phyloP scores from a whole-genome alignment of 1,140 invertebrate genomes.

The Magallana gigas region DNA sequence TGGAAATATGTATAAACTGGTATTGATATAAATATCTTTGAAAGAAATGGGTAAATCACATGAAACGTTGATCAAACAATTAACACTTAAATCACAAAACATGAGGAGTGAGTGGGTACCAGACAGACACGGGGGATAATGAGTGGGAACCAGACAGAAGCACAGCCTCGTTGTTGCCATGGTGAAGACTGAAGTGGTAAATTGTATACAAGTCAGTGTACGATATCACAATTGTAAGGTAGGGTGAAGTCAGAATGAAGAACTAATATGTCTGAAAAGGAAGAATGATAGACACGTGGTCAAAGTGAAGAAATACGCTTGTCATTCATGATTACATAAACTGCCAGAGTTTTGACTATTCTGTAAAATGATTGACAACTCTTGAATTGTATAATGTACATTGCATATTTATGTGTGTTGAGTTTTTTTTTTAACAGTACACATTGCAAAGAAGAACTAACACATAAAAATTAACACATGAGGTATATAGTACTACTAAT shows the following conservation, averaged over 20 bases:
- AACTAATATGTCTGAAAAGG: neutral
- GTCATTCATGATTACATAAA: too few species aligned
- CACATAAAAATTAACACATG: neutral
- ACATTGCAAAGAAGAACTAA: neutral
- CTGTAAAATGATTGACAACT: neutral
- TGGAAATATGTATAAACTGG: slow-evolving; percentile 34
- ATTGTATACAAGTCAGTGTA: neutral
- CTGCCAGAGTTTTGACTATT: neutral
- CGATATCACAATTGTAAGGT: slow-evolving; percentile 18
- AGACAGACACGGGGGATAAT: neutral
- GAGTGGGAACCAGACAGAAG: neutral
- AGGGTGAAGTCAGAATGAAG: neutral
- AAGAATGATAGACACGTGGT: neutral
- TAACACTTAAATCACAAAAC: slow-evolving; percentile 30
- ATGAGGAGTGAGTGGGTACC: neutral
- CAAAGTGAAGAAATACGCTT: too few species aligned
- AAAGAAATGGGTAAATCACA: slow-evolving; percentile 38
- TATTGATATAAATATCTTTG: slow-evolving; percentile 19
- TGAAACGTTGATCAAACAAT: slow-evolving; percentile 30
- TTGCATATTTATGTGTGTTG: neutral
- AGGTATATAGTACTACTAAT: too few species aligned
- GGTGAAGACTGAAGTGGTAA: slow-evolving; percentile 14
- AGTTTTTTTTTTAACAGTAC: too few species aligned
- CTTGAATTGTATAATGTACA: neutral
- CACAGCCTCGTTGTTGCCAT: slow-evolving; percentile 4